These are phyloP conservation scores for Leptothorax acervorum DNA, from an alignment of 2,888 invertebrate genomes.

Conservation along the genomic window DNA sequence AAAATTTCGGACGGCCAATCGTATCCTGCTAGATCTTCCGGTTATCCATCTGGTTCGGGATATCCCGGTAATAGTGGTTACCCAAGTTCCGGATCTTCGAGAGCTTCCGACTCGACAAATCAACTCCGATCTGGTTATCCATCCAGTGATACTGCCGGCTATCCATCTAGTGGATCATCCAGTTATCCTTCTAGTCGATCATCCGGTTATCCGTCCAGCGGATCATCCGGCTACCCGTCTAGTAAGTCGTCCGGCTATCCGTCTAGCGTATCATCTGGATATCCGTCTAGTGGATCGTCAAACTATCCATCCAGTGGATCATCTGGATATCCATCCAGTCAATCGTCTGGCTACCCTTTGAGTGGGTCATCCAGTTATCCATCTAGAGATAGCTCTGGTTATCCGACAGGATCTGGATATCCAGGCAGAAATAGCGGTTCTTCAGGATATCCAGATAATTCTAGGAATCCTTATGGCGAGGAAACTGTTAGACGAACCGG, in stretches of 20 bases:
- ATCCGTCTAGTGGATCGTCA: slow-evolving; percentile 30
- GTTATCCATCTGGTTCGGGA: slow-evolving; percentile 57
- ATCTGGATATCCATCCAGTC: slow-evolving; percentile 63
- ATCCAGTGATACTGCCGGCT: slow-evolving; percentile 22
- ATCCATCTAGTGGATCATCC: slow-evolving; percentile 50
- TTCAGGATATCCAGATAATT: slow-evolving; percentile 38
- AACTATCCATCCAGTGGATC: background rate
- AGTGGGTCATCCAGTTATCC: slow-evolving; percentile 62
- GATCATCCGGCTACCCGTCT: slow-evolving; percentile 55
- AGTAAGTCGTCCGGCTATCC: slow-evolving; percentile 48
- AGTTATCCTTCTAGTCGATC: slow-evolving; percentile 61
- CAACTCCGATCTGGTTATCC: slow-evolving; percentile 56
- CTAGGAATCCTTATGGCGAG: slow-evolving; percentile 57
- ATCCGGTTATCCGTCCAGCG: slow-evolving; percentile 56
- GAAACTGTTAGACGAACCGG: slow-evolving; percentile 63
- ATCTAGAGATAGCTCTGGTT: slow-evolving; percentile 54
- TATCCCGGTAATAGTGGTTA: slow-evolving; percentile 61
- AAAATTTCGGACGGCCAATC: slow-evolving; percentile 46
- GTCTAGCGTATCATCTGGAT: slow-evolving; percentile 43
- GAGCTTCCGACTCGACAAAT: slow-evolving; percentile 49
- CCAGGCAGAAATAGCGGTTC: background rate
- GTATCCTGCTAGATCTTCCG: slow-evolving; percentile 50
- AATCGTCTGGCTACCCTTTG: slow-evolving; percentile 33
- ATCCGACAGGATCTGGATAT: slow-evolving; percentile 57
- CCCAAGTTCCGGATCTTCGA: slow-evolving; percentile 51